Conservation (phyloP, 2,113 vertebrate genomes). For the Salvator merianae region DNA sequence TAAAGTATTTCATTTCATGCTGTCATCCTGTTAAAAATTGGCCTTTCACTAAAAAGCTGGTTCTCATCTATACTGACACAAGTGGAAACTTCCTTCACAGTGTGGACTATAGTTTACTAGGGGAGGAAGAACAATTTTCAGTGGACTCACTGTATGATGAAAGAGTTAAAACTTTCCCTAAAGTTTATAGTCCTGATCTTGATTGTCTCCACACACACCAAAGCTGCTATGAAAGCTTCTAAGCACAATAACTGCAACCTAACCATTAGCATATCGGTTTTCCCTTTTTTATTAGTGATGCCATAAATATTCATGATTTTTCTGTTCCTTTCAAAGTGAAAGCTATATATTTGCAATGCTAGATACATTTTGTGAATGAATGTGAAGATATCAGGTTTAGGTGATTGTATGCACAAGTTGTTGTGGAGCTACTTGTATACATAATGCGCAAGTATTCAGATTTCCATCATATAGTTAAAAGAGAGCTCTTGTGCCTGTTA, state of each 20-base stretch:
- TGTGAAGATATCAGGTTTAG: neutral
- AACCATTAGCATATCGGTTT: neutral
- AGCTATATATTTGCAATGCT: neutral
- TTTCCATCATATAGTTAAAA: neutral
- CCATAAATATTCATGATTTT: slow-evolving; percentile 3
- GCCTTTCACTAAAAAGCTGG: too few species aligned
- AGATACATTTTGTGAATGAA: neutral
- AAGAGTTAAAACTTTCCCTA: neutral
- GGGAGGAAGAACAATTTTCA: too few species aligned
- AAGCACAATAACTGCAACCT: neutral
- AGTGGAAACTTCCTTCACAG: neutral
- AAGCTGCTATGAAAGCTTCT: neutral
- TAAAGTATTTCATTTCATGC: too few species aligned
- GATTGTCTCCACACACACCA: neutral
- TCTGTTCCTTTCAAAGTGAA: neutral
- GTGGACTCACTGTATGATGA: too few species aligned
- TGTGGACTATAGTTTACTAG: neutral
- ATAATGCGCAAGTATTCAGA: neutral
- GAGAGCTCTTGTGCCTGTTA: neutral
- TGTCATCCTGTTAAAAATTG: too few species aligned
- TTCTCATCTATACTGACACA: too few species aligned
- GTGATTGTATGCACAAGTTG: neutral
- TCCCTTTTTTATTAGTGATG: neutral
- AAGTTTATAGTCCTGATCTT: neutral
- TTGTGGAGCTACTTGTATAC: neutral